Evolutionary conservation across 1,140 invertebrate genomes (phyloP).

Genomic region (Trichogramma pretiosum): DNA sequence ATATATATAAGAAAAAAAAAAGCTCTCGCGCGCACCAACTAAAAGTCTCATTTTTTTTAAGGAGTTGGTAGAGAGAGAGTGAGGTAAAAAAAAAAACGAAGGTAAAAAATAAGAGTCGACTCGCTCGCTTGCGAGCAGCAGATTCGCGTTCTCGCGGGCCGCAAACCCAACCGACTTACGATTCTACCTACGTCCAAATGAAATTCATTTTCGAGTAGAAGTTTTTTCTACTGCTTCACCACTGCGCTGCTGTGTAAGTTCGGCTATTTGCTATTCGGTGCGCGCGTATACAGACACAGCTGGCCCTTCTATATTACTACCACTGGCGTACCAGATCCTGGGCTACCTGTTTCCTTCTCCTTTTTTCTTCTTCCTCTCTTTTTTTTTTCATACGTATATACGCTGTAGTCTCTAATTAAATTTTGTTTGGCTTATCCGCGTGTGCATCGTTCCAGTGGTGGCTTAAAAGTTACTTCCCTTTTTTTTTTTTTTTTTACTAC

Average conservation of each 20-base stretch:
- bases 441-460: too few species aligned
- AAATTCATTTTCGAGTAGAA: slow-evolving; percentile 11
- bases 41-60: slow-evolving; percentile 12
- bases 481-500: neutral
- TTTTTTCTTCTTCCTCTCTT: neutral
- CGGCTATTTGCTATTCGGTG: too few species aligned
- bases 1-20: too few species aligned
- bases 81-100: neutral
- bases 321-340: too few species aligned
- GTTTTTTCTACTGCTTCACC: too few species aligned
- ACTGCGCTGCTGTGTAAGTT: too few species aligned
- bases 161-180: neutral
- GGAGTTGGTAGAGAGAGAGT: neutral
- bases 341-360: neutral
- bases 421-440: slow-evolving; percentile 4
- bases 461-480: too few species aligned
- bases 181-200: slow-evolving; percentile 4
- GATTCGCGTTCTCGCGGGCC: too few species aligned
- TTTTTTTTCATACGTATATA: too few species aligned
- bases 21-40: slow-evolving; percentile 2
- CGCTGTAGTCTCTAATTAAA: slow-evolving; percentile 10
- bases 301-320: too few species aligned
- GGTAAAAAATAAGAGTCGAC: too few species aligned
- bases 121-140: neutral
- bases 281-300: too few species aligned